Evolutionary conservation across 2,797 vertebrate genomes (phyloP), one percentile per base, ranked within the genome.

Genomic region (Poeciliopsis turneri): DNA sequence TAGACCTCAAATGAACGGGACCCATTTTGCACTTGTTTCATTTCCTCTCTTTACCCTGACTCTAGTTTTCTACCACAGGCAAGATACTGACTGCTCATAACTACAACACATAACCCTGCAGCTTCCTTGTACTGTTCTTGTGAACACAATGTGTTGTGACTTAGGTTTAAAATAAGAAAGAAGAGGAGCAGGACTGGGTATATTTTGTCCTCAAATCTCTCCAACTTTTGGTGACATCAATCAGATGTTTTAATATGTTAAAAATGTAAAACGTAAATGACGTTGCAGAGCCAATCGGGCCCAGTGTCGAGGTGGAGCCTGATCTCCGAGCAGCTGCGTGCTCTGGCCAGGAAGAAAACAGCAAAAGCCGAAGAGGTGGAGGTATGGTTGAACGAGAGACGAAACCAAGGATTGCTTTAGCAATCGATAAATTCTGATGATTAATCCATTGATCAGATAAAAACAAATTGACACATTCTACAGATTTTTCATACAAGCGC

Each of bases 251-350:
- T 9, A 11, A 33, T 18, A 33, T 33, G 43, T 46, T 33, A 28
- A 49, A 72, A 72, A 77, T 51, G 15, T 69, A 10, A 68, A 53
- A n/a, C 7, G 23, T 28, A 15, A 47, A 72, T 33, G 11, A 39
- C 2, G 5, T 82, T 82, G 23, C 77, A 82, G 77, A 25, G 11
- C 0, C 4, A 3, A 1, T 0, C 1, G 0, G 12, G 0, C 3
- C 43, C 20, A 11, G 59, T 7, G 2, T 0, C 0, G 5, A 86
- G 87, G n/a, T 95, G 95, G 95, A 2, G 53, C 0, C 33, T 16
- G 53, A 93, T 91, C 72, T 1, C 0, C 0, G 81, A 82, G 20
- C 75, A 87, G 0, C 85, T 95, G 53, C 0, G 0, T 0, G 2
- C 0, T 5, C 76, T 95, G 70, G 69, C 20, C 25, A 59, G 18